A percentile compares a stretch with the other conserved stretches of the same genome.
phyloP scores from a whole-genome alignment of 2,113 vertebrate genomes.

The Gobius niger region DNA sequence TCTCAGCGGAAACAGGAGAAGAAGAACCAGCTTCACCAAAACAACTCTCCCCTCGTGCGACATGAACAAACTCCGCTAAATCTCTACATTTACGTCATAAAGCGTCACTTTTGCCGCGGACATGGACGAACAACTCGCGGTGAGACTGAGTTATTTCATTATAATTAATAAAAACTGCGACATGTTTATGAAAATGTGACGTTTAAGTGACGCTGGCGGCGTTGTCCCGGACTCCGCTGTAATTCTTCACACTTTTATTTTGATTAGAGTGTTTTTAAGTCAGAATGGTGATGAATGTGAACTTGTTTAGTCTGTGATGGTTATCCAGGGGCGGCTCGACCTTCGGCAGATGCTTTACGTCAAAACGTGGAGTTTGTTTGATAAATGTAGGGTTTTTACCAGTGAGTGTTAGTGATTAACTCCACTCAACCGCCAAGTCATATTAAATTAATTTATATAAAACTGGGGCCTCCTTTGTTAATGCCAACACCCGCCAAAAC shows the following conservation, averaged over 20 bases:
- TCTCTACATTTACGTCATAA: neutral
- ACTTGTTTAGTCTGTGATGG: neutral
- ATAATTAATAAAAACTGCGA: fast-evolving
- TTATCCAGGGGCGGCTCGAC: neutral
- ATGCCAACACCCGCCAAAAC: too few relatives aligned
- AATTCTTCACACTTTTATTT: neutral
- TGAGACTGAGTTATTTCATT: neutral
- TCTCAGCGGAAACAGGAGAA: neutral
- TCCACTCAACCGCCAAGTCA: too few relatives aligned
- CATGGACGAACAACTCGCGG: conserved; percentile 58
- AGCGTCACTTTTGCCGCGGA: too few relatives aligned
- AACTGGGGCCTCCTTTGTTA: too few relatives aligned
- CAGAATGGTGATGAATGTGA: neutral
- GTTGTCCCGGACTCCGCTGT: neutral
- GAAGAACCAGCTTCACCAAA: neutral
- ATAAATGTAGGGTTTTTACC: too few relatives aligned
- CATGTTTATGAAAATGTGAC: neutral
- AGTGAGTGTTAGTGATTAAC: too few relatives aligned
- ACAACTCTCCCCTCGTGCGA: neutral
- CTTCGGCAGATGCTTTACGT: neutral
- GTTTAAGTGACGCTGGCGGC: neutral
- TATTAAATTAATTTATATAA: too few relatives aligned
- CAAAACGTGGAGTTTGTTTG: too few relatives aligned
- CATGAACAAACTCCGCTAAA: neutral
- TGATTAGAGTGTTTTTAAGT: neutral